phyloP scores from a whole-genome alignment of 2,113 vertebrate species.

The Scomber japonicus region DNA sequence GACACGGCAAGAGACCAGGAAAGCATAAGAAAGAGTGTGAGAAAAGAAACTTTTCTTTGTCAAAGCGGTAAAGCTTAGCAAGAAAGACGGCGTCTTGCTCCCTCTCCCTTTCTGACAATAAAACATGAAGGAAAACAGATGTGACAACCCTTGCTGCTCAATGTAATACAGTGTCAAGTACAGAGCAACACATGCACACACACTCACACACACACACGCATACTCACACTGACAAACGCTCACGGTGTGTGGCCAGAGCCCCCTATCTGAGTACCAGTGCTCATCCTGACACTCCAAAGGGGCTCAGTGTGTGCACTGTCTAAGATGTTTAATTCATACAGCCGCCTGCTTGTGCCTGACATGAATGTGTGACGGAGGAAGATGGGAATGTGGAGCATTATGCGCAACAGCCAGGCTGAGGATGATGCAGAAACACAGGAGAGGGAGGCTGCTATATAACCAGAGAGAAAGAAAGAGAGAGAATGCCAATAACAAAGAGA shows the following conservation, averaged over 20 bases:
- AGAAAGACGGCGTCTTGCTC: conserved; percentile 2
- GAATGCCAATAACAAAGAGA: background rate
- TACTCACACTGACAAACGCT: conserved; percentile 42
- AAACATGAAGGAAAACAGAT: conserved; percentile 57
- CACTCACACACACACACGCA: conserved; percentile 25
- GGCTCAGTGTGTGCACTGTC: conserved; percentile 53
- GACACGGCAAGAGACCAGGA: background rate
- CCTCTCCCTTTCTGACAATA: conserved; percentile 12
- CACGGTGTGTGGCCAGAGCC: conserved; percentile 55
- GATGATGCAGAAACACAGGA: conserved; percentile 28
- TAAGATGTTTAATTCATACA: conserved; percentile 79
- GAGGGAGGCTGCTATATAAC: conserved; percentile 37
- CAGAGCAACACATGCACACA: conserved; percentile 15
- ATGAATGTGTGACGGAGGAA: conserved; percentile 44
- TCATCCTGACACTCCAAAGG: conserved; percentile 67
- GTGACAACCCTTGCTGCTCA: conserved; percentile 50
- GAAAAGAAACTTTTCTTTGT: conserved; percentile 32
- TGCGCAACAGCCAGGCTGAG: conserved; percentile 25
- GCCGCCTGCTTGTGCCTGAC: conserved; percentile 49
- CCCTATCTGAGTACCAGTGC: conserved; percentile 46
- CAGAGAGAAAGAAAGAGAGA: conserved; percentile 8
- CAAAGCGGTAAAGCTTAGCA: conserved; percentile 5
- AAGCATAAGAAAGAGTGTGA: conserved; percentile 6
- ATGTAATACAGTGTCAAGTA: conserved; percentile 38
- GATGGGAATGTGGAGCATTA: conserved; percentile 34